Evolutionary conservation across 2,113 vertebrate species (phyloP).

Genomic region (Tenebrosternarchus preto): DNA sequence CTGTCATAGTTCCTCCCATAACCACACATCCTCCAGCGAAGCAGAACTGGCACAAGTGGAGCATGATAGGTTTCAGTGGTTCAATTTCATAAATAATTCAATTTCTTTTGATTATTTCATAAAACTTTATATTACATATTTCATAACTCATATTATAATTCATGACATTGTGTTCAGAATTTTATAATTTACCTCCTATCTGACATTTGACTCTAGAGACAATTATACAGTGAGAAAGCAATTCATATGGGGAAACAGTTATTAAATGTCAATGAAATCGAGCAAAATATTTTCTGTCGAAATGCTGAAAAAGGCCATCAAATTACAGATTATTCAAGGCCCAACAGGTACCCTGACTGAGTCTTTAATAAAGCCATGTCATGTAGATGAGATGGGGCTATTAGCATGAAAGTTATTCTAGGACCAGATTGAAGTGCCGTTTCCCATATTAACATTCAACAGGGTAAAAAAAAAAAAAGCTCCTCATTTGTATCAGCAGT

Average conservation of each 20-base stretch:
- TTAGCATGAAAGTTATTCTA: constrained; percentile 10
- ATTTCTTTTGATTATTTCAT: background rate
- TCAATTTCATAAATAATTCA: constrained; percentile 19
- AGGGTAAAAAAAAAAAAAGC: background rate
- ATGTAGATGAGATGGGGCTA: constrained; percentile 1
- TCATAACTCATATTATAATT: constrained; percentile 5
- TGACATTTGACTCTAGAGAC: constrained; percentile 9
- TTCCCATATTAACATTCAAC: constrained; percentile 2
- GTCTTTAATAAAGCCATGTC: background rate
- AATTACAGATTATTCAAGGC: background rate
- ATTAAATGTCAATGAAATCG: constrained; percentile 19
- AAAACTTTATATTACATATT: background rate
- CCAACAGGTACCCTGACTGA: background rate
- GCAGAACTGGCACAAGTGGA: background rate
- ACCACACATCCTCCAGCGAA: background rate
- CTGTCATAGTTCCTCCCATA: background rate
- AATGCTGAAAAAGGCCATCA: background rate
- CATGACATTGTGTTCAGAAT: background rate
- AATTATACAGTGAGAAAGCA: constrained; percentile 1
- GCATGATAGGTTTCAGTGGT: background rate
- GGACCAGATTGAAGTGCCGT: background rate
- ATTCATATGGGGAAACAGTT: background rate
- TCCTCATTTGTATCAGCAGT: background rate
- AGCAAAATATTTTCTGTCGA: background rate
- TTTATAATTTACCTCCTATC: background rate